Base-by-base conservation (phyloP, 2,797 vertebrate species). In the Dallia pectoralis region DNA sequence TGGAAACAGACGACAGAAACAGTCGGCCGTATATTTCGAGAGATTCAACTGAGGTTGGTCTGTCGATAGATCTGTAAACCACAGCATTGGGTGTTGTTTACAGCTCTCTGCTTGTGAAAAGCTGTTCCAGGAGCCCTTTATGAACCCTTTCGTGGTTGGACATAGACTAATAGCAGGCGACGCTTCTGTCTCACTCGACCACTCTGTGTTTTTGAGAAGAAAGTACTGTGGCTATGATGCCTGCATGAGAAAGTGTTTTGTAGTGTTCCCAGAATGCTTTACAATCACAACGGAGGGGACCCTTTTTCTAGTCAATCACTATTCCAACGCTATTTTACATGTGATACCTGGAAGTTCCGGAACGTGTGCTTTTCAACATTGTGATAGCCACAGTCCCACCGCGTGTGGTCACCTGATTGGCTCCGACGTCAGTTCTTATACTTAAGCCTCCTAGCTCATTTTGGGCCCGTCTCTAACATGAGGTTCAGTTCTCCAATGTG, bases 401-500 rank as follows among this genome's bases (percentile, higher is more conserved):
- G 11, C 11, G 25, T 59, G 14, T 59, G 22, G 22, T 59, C 53
- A 59, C 53, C 64, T 59, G 65, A 53, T 53, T 72, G 62, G 56
- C 44, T 49, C 59, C 66, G 22, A 9, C 22, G 11, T 56, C 51
- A 56, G 51, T 6, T 6, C 53, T 59, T 25, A 56, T 56, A 25
- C n/a, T 80, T 90, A 88, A 88, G 86, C 87, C 85, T 77, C 69
- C 87, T 77, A 85, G 82, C 87, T 81, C 84, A 87, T 88, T 89
- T 85, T 87, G 87, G 90, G 91, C 91, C 88, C n/a, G n/a, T 82
- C 89, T 86, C 80, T 91, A 91, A 89, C 88, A 87, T 85, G 74
- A 84, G 84, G 86, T 80, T 87, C 86, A 89, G 90, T 87, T 85
- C 82, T 88, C 67, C 73, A 56, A 67, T 75, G 67, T 71, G 67